A percentile compares a stretch with the other conserved stretches of the same genome.
Evolutionary conservation across 2,888 invertebrate species (phyloP).

Genomic region (Unio delphinus): DNA sequence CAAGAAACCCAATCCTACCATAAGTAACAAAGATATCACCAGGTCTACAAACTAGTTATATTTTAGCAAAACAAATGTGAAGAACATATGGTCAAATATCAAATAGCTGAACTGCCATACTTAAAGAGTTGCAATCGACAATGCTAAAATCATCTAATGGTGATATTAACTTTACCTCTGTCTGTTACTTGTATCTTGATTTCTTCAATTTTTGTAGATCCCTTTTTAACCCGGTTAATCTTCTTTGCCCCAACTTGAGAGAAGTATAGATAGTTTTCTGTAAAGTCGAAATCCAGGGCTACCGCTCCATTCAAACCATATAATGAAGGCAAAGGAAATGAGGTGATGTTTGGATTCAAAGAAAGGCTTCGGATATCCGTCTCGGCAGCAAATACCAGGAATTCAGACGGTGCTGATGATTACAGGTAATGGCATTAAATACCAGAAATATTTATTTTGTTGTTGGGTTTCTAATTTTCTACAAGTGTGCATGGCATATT

Average conservation of each 20-base stretch:
- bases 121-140: background rate
- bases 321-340: constrained; percentile 85
- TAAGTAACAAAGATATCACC: no score
- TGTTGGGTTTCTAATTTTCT: no score
- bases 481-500: no score
- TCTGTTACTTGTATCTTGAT: constrained; percentile 37
- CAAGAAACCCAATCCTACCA: no score
- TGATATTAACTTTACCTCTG: constrained; percentile 30
- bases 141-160: background rate
- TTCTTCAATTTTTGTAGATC: constrained; percentile 37
- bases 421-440: no score
- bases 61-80: no score
- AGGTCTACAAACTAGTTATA: no score
- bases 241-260: constrained; percentile 51
- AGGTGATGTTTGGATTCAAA: constrained; percentile 80
- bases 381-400: constrained; percentile 92
- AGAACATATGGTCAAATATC: no score
- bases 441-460: no score
- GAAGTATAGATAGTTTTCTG: constrained; percentile 88
- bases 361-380: constrained; percentile 94
- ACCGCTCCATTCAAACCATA: constrained; percentile 79
- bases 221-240: constrained; percentile 52
- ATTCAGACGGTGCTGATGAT: constrained; percentile 82
- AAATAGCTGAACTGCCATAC: background rate
- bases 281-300: constrained; percentile 95